These are phyloP conservation scores for Carassius gibelio DNA, from an alignment of 2,113 vertebrate genomes.

Conservation along the genomic window DNA sequence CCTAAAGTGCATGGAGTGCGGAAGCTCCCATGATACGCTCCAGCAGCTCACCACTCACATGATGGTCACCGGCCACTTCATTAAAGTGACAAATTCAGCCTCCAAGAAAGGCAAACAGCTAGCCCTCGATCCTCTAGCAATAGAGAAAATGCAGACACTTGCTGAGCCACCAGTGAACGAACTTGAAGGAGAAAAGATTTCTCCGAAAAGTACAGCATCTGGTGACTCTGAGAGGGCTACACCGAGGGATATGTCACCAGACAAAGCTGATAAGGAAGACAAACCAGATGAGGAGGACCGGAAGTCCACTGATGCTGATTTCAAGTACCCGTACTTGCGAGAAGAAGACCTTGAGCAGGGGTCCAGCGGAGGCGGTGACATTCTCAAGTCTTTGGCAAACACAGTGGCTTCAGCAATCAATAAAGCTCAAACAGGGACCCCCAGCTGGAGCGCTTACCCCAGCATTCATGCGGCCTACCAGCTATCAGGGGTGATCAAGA, in stretches of 20 bases:
- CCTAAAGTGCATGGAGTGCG: slow-evolving; percentile 98
- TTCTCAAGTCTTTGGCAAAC: slow-evolving; percentile 96
- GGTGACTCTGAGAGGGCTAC: slow-evolving; percentile 73
- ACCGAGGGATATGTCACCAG: slow-evolving; percentile 82
- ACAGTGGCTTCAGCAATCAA: slow-evolving; percentile 83
- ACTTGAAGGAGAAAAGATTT: slow-evolving; percentile 78
- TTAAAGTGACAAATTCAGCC: slow-evolving; percentile 97
- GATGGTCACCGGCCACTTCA: slow-evolving; percentile 99
- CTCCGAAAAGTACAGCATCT: slow-evolving; percentile 74
- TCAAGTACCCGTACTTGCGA: slow-evolving; percentile 94
- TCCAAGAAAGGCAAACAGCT: slow-evolving; percentile 98
- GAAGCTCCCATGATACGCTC: slow-evolving; percentile 94
- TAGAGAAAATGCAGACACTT: slow-evolving; percentile 93
- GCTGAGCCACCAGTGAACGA: slow-evolving; percentile 81
- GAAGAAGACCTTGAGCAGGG: slow-evolving; percentile 96
- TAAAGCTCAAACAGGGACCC: slow-evolving; percentile 80
- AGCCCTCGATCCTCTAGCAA: slow-evolving; percentile 89
- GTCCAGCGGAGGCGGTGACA: slow-evolving; percentile 91
- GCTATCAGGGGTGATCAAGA: slow-evolving; percentile 89
- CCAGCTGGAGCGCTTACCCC: slow-evolving; percentile 93
- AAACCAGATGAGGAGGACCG: slow-evolving; percentile 84
- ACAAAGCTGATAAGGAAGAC: slow-evolving; percentile 82
- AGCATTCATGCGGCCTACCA: slow-evolving; percentile 98
- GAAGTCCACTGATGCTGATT: slow-evolving; percentile 82
- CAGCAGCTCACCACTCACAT: slow-evolving; percentile 98